Base-by-base conservation (phyloP, 2,797 vertebrate species). In the Onychomys arenicola region DNA sequence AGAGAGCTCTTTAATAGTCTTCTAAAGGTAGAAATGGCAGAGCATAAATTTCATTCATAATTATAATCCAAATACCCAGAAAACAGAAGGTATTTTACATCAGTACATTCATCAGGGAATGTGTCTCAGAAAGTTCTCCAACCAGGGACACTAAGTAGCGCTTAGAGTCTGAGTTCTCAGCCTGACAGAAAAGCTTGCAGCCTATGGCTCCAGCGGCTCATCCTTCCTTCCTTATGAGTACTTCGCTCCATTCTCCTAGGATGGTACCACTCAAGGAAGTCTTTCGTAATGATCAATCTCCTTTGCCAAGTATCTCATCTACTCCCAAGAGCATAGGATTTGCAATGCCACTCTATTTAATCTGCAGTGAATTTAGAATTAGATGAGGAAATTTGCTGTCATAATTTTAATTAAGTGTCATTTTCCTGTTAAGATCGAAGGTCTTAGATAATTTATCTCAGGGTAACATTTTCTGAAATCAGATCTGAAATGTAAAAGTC, bases 31-130 rank as follows among this genome's bases (percentile, higher is more conserved):
- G 71, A 92, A 91, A 71, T 77, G 19, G 5, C 32, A 46, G 43
- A 63, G 49, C 63, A 85, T 49, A 95, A 83, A 92, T 96, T 81
- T 71, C n/a, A 49, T 77, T 77, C 23, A 89, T 71, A 92, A 92
- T 92, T 92, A 77, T 37, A 19, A 91, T 11, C 34, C 34, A 52
- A 75, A 90, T 78, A 80, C 1, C 0, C 65, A 93, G 59, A 76
- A 83, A 78, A 21, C 12, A 73, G 76, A 65, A 77, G 13, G 17
- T 14, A 11, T 34, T 88, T 90, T 73, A 63, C 43, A 76, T 46
- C 65, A 49, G 1, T 94, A 49, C n/a, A 17, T 88, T 88, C 16
- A 90, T 71, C 59, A 90, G 80, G 14, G 73, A 52, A 93, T 19
- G 27, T 81, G 49, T 88, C 96, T 96, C 29, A 82, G 89, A 87